Percentiles rank a stretch among this genome's conserved stretches.
Evolutionary conservation across 2,888 invertebrate genomes (phyloP).

Genomic region (Atethmia centrago): DNA sequence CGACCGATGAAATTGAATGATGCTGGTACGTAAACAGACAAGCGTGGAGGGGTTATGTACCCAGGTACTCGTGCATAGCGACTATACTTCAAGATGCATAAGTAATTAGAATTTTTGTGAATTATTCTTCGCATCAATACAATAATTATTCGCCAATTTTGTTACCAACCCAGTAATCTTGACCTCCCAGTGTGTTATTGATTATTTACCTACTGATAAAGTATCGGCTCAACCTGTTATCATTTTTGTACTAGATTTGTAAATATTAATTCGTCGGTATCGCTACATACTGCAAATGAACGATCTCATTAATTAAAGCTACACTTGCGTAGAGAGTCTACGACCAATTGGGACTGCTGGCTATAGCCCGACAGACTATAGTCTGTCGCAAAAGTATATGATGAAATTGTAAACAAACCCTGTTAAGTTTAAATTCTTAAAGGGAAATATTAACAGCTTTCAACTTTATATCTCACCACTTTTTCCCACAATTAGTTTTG

Average conservation of each 20-base stretch:
- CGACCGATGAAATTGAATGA: constrained; percentile 83
- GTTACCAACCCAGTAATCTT: constrained; percentile 42
- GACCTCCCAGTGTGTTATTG: constrained; percentile 38
- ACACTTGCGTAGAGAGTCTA: background rate
- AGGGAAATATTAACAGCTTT: background rate
- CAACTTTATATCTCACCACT: background rate
- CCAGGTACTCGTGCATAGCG: background rate
- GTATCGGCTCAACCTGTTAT: constrained; percentile 28
- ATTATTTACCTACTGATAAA: constrained; percentile 40
- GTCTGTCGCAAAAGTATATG: too few species aligned
- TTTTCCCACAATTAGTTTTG: background rate
- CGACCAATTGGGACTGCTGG: background rate
- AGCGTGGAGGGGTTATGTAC: background rate
- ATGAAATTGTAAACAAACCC: background rate
- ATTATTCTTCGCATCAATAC: background rate
- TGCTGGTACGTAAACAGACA: constrained; percentile 76
- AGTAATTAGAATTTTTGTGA: background rate
- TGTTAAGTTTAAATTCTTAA: background rate
- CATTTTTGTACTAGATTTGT: constrained; percentile 12
- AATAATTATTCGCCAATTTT: background rate
- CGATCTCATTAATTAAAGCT: background rate
- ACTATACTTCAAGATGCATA: background rate
- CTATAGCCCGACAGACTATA: background rate
- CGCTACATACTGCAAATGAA: background rate
- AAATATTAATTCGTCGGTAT: background rate